A percentile compares a stretch with the other conserved stretches of the same genome.
These are phyloP conservation scores for Terrapene triunguis DNA, from an alignment of 2,113 vertebrate genomes.

Conservation along the genomic window DNA sequence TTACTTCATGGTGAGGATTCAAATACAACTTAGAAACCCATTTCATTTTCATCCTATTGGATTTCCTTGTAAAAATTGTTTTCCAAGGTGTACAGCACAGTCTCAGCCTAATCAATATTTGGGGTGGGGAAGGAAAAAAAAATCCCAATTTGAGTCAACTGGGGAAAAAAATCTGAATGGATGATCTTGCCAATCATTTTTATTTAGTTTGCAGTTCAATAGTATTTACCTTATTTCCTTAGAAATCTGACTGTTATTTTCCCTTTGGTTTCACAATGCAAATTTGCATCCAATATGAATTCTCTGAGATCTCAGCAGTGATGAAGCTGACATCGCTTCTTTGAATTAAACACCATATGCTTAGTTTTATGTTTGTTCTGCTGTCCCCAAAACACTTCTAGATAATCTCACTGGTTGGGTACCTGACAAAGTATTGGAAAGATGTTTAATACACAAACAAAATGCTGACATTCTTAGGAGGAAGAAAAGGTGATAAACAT, in stretches of 20 bases:
- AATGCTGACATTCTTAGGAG: background rate
- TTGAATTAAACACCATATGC: conserved; percentile 26
- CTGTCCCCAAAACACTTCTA: conserved; percentile 13
- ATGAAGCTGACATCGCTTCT: conserved; percentile 13
- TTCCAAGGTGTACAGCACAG: background rate
- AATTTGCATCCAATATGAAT: conserved; percentile 17
- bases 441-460: conserved; percentile 21
- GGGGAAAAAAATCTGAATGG: background rate
- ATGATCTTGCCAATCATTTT: background rate
- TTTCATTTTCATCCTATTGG: conserved; percentile 2
- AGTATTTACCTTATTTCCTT: conserved; percentile 17
- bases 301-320: background rate
- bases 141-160: background rate
- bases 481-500: conserved; percentile 32
- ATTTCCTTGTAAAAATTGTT: conserved; percentile 9
- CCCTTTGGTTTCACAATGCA: background rate
- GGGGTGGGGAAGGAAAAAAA: background rate
- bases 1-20: conserved; percentile 13
- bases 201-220: background rate
- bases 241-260: background rate
- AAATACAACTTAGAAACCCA: conserved; percentile 44
- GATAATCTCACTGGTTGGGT: conserved; percentile 6
- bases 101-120: background rate
- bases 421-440: conserved; percentile 12
- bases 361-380: conserved; percentile 13